Evolutionary conservation across 2,113 vertebrate species (phyloP), one percentile per base, ranked within the genome.

Genomic region (Pleuronectes platessa): DNA sequence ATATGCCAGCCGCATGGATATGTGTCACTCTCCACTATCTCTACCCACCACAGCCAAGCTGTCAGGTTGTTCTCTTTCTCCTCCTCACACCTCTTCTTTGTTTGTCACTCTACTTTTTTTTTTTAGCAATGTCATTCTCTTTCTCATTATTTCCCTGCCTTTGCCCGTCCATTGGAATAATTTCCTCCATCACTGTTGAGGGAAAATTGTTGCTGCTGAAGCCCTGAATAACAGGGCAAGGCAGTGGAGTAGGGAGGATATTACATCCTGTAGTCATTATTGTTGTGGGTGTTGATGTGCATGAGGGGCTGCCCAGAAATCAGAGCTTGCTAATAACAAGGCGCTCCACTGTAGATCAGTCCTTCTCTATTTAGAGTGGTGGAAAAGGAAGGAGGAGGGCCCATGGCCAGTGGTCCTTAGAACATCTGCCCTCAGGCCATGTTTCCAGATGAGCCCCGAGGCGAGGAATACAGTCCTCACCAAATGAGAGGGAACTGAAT

Each of bases 211-310:
- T 72, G 76, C 68, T 73, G 80, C 74, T 79, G 77, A 88, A 84
- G 83, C 85, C 61, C 23, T 74, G 74, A 84, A 86, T 87, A 89
- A 92, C 64, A 31, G 31, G 31, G 31, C 31, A 31, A 31, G 31
- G 31, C 31, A 67, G 72, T 26, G 77, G 77, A 84, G 86, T 79
- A 58, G 78, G 68, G 74, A 89, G 79, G 74, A 89, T 87, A 92
- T 93, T 93, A 92, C 90, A 89, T 84, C 81, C 91, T 91, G 88
- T 89, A 82, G 90, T 93, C 86, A 91, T 90, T 89, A 91, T 86
- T 89, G 85, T 90, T 87, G 87, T 91, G 86, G 83, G 74, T 81
- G 71, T 37, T 80, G 87, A 76, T 86, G 84, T 81, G 76, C 74
- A 72, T 75, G 76, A 63, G 64, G 78, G 45, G 63, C 72, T 66